Conservation (phyloP, 1,140 invertebrate genomes). For the Melitaea cinxia region DNA sequence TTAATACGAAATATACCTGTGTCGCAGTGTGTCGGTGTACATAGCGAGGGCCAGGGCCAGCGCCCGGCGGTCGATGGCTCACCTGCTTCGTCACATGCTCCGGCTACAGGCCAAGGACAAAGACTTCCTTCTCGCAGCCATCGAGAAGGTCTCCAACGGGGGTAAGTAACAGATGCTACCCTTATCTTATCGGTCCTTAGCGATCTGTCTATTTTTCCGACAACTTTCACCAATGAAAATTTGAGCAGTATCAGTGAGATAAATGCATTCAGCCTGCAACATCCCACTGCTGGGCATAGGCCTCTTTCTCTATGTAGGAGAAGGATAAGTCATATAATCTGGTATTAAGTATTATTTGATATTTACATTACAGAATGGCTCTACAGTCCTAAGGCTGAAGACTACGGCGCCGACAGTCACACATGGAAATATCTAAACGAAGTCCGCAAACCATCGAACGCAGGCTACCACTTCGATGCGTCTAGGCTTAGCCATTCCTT, state of each 20-base stretch:
- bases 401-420: constrained; percentile 54
- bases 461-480: constrained; percentile 62
- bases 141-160: constrained; percentile 79
- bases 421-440: constrained; percentile 67
- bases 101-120: constrained; percentile 88
- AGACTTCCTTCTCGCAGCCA: constrained; percentile 86
- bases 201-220: too few species aligned
- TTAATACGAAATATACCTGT: neutral
- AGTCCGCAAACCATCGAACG: constrained; percentile 69
- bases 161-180: constrained; percentile 53
- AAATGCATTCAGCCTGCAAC: too few species aligned
- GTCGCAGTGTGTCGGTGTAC: constrained; percentile 84
- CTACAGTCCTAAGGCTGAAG: constrained; percentile 59
- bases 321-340: too few species aligned
- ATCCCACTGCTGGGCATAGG: too few species aligned
- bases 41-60: constrained; percentile 85
- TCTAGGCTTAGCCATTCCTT: constrained; percentile 50
- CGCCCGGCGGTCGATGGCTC: constrained; percentile 85
- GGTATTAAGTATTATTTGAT: too few species aligned
- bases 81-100: constrained; percentile 86
- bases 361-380: constrained; percentile 70
- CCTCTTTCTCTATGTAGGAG: too few species aligned
- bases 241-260: too few species aligned
- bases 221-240: too few species aligned
- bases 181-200: too few species aligned